Evolutionary conservation across 2,888 invertebrate genomes (phyloP).

Genomic region (Gari tellinella): DNA sequence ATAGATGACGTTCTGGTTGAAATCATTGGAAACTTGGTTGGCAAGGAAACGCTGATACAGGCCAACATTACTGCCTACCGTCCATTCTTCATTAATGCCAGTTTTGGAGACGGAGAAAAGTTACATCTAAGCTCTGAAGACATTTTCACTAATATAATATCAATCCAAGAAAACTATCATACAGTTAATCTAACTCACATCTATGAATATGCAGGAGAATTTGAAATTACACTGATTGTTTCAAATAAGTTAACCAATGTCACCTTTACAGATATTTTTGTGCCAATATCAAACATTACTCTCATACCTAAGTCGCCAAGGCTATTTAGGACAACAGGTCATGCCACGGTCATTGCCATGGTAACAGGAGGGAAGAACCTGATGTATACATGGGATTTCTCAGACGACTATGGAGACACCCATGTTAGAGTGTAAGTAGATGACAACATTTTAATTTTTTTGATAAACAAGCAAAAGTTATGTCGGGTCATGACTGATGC

Average conservation of each 20-base stretch:
- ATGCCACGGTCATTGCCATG: constrained; percentile 67
- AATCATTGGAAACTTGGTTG: constrained; percentile 57
- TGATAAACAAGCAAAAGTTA: no score
- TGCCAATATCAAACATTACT: constrained; percentile 66
- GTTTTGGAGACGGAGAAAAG: constrained; percentile 71
- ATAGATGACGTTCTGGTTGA: constrained; percentile 55
- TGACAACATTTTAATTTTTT: no score
- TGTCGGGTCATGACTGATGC: no score
- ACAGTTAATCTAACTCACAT: constrained; percentile 47
- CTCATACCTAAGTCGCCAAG: constrained; percentile 60
- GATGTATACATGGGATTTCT: constrained; percentile 76
- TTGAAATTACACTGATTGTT: constrained; percentile 70
- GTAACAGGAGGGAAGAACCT: constrained; percentile 74
- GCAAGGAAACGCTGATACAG: constrained; percentile 57
- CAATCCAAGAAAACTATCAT: constrained; percentile 6
- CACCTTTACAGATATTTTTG: constrained; percentile 47
- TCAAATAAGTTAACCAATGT: constrained; percentile 69
- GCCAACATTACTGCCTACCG: constrained; percentile 62
- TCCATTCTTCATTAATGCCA: constrained; percentile 57
- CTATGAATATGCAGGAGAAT: constrained; percentile 63
- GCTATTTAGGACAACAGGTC: constrained; percentile 54
- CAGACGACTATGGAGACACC: constrained; percentile 52
- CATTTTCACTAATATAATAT: constrained; percentile 1
- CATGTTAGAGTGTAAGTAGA: constrained; percentile 29
- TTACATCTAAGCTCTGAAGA: constrained; percentile 35